Evolutionary conservation across 2,888 invertebrate species (phyloP).

Genomic region (Criorhina ranunculi): DNA sequence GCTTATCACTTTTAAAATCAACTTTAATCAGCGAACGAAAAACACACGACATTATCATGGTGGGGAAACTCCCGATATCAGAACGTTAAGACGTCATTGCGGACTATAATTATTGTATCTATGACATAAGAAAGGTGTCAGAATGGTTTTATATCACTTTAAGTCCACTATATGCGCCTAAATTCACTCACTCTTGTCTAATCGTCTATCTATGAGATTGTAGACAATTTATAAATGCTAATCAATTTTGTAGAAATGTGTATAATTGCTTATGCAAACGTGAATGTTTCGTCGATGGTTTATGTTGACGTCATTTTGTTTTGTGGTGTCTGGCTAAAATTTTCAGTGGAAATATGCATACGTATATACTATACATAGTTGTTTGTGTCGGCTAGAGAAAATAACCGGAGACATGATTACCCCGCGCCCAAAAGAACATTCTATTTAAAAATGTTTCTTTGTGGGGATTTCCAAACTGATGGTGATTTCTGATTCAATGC

Average conservation of each 20-base stretch:
- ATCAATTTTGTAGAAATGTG: conserved; percentile 17
- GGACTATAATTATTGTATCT: conserved; percentile 9
- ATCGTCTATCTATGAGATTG: conserved; percentile 17
- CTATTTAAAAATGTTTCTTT: conserved; percentile 41
- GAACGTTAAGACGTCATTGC: conserved; percentile 33
- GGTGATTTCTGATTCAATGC: conserved; percentile 21
- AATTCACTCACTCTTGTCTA: conserved; percentile 11
- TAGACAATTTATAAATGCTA: conserved; percentile 31
- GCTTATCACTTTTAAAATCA: conserved; percentile 54
- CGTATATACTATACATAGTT: too few species aligned
- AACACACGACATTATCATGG: conserved; percentile 1
- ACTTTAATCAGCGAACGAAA: conserved; percentile 40
- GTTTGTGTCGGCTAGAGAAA: neutral
- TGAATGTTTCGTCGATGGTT: conserved; percentile 10
- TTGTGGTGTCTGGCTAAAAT: conserved; percentile 42
- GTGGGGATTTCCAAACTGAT: conserved; percentile 42
- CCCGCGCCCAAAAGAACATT: conserved; percentile 33
- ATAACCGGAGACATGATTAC: neutral
- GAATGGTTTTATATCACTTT: conserved; percentile 15
- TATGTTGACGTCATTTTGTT: conserved; percentile 47
- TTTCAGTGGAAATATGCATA: neutral
- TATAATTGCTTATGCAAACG: conserved; percentile 35
- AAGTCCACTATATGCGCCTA: conserved; percentile 8
- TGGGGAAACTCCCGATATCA: conserved; percentile 30
- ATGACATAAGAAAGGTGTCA: conserved; percentile 38